Evolutionary conservation across 2,888 invertebrate species (phyloP), one percentile per base, ranked within the genome.

Genomic region (Tiliacea aurago): DNA sequence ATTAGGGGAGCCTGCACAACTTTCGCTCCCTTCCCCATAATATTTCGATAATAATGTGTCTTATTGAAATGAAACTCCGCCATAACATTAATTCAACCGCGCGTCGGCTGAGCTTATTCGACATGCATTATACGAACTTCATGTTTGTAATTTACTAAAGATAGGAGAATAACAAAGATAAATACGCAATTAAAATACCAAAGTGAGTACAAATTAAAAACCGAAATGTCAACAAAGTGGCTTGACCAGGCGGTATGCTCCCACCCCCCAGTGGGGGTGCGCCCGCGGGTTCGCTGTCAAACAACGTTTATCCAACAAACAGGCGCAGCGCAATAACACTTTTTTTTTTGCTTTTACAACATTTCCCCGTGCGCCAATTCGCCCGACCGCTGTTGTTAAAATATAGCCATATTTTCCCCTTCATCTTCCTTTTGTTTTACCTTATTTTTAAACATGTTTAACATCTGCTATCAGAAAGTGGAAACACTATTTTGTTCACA

Each of bases 221-320:
- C 89, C 88, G 79, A 89, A 92, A 91, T 91, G 92, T 91, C 93
- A 93, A 93, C 93, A 91, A 90, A 89, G 91, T 89, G 90, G 91
- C 86, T 90, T 91, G 91, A 88, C 90, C 88, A 81, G 87, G 85
- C 86, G 85, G 81, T 72, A 80, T 76, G 67, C 86, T 74, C 79
- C 75, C 80, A 70, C 84, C 80, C 85, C 83, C 84, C 73, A 66
- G 73, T 80, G 80, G 76, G 78, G 82, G 81, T 80, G 83, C 86
- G 84, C 79, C 80, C 70, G 78, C 83, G 89, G 88, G 84, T 85
- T 86, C 87, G 87, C 92, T 92, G 94, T 94, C 95, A 93, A 95
- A 95, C 95, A 94, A 93, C 94, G 92, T 94, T 94, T 94, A 94
- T 90, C 92, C 92, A 92, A 92, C 93, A 93, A 94, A 91, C 93